Evolutionary conservation across 1,140 invertebrate species (phyloP), one percentile per base, ranked within the genome.

Genomic region (Brachionus paranguensis): DNA sequence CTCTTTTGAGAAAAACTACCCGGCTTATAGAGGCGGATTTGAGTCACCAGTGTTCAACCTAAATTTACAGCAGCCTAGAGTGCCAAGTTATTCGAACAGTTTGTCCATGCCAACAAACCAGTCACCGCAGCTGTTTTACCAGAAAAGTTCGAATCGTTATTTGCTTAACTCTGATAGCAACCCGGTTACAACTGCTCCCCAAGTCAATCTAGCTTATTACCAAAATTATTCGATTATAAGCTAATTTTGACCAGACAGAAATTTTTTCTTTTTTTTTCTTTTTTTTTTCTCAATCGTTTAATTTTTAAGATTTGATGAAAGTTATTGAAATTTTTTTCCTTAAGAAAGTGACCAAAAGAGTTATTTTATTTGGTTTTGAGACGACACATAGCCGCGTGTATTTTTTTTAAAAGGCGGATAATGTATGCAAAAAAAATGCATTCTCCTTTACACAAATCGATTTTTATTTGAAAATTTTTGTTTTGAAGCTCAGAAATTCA

Each of bases 1-100:
- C 11, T 76, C 72, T 27, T 76, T 76, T 50, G 72, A 76, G 47
- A 76, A 76, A 47, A 76, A 76, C 27, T 76, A 50, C 53, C 43
- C 72, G 20, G 17, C 72, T 27, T 76, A 72, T 8, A 41, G 43
- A 11, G n/a, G 43, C n/a, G n/a, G 37, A n/a, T 72, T 17, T 20
- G 68, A 72, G 6, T 72, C 68, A n/a, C 68, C 68, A 8, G 68
- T 72, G 14, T 41, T 72, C 17, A 72, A 72, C 24, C 10, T 60
- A 10, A 60, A 60, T 60, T 20, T 20, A 24, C 53, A 60, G 8
- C 53, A 60, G 17, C 20, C 53, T 20, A 60, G 53, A 60, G 17
- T 60, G 17, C 5, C 20, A 1, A 60, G 20, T 60, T 60, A 60
- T 41, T 41, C 68, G 10, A 72, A 43, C 33, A 41, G 20, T 43